Percentiles rank a stretch among this genome's conserved stretches.
These are phyloP conservation scores for Chaenogobius annularis DNA, from an alignment of 2,113 vertebrate genomes.

Conservation along the genomic window DNA sequence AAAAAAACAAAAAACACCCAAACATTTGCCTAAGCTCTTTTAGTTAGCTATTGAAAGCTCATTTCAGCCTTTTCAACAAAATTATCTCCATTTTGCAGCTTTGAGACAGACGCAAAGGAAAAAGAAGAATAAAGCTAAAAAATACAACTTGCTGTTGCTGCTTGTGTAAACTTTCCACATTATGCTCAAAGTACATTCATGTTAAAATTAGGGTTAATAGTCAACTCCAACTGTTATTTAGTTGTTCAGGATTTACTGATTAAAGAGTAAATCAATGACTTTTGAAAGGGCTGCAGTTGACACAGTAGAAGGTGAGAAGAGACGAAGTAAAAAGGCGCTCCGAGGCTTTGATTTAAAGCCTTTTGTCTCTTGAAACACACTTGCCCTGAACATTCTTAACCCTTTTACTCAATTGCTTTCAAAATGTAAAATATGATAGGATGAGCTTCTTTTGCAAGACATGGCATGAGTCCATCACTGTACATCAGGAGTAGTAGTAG, in stretches of 20 bases:
- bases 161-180: not conserved
- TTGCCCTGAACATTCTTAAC: constrained; percentile 48
- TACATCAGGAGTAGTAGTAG: not conserved
- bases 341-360: constrained; percentile 39
- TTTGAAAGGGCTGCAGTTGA: constrained; percentile 1
- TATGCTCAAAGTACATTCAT: not conserved
- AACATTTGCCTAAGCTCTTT: constrained; percentile 51
- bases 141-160: not conserved
- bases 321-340: constrained; percentile 64
- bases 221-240: too few relatives aligned
- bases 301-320: constrained; percentile 1
- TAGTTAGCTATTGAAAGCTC: constrained; percentile 32
- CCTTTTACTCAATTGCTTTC: constrained; percentile 25
- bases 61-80: constrained; percentile 41
- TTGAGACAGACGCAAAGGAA: not conserved
- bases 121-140: not conserved
- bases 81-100: constrained; percentile 62
- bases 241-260: not conserved
- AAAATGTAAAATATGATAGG: constrained; percentile 32
- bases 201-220: not conserved
- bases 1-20: constrained; percentile 33
- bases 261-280: constrained; percentile 1
- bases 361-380: constrained; percentile 60
- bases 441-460: constrained; percentile 35
- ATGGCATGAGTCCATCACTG: constrained; percentile 18